A percentile compares a stretch with the other conserved stretches of the same genome.
These are phyloP conservation scores for Synergus laeviventris DNA, from an alignment of 2,888 invertebrate genomes.

Conservation along the genomic window DNA sequence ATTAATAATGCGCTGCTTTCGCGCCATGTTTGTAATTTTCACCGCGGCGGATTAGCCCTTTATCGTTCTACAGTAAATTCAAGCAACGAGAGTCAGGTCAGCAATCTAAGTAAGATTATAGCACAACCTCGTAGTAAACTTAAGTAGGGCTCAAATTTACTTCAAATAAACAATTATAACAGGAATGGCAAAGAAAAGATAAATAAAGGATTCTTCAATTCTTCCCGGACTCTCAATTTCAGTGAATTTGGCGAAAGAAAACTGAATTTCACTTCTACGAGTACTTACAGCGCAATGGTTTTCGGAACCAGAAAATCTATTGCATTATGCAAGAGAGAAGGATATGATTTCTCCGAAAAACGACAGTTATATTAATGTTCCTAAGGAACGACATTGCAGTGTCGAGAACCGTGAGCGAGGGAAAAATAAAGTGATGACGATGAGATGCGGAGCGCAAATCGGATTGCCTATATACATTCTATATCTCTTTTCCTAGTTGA, in stretches of 20 bases:
- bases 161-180: not conserved
- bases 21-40: constrained; percentile 40
- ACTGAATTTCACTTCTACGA: constrained; percentile 19
- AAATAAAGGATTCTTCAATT: not conserved
- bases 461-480: constrained; percentile 1
- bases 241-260: not conserved
- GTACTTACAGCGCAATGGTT: constrained; percentile 35
- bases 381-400: constrained; percentile 24
- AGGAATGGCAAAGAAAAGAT: not conserved
- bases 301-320: constrained; percentile 10
- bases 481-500: not conserved
- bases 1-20: constrained; percentile 40
- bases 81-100: constrained; percentile 16
- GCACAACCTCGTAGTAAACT: not conserved
- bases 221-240: not conserved
- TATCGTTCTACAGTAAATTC: constrained; percentile 31
- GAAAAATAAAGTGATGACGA: constrained; percentile 33
- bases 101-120: constrained; percentile 8
- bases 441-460: not conserved
- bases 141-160: not conserved
- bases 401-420: not conserved
- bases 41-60: constrained; percentile 30
- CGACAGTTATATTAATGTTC: constrained; percentile 33
- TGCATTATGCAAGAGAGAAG: constrained; percentile 37
- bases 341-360: constrained; percentile 32